Evolutionary conservation across 1,140 invertebrate species (phyloP).

Genomic region (Fopius arisanus): DNA sequence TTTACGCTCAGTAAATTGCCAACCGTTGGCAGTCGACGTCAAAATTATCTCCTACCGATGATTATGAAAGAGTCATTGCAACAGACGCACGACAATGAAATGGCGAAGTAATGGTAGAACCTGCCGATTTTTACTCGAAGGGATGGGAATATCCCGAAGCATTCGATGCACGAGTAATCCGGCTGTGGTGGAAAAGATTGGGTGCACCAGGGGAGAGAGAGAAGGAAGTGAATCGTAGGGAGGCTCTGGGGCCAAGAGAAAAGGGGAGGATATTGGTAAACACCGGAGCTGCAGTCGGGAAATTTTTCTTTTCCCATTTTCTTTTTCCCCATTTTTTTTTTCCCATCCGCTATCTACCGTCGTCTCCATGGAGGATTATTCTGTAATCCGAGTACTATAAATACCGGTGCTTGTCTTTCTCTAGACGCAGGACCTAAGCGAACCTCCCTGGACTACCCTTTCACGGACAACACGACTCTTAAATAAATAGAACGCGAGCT

Average conservation of each 20-base stretch:
- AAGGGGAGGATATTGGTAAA: constrained; percentile 57
- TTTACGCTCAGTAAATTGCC: neutral
- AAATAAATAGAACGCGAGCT: neutral
- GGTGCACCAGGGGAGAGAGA: constrained; percentile 36
- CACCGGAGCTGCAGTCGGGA: constrained; percentile 34
- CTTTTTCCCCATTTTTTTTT: constrained; percentile 36
- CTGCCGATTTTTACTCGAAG: constrained; percentile 48
- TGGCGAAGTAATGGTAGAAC: constrained; percentile 21
- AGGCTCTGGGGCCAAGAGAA: constrained; percentile 19
- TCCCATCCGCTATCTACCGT: constrained; percentile 36
- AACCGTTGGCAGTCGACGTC: too few relatives aligned
- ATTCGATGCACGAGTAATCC: constrained; percentile 49
- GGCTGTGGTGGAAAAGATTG: constrained; percentile 47
- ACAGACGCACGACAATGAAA: constrained; percentile 3
- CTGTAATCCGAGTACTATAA: constrained; percentile 62
- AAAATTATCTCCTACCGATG: neutral
- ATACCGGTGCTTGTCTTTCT: constrained; percentile 47
- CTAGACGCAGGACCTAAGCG: constrained; percentile 39
- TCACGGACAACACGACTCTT: neutral
- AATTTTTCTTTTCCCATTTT: constrained; percentile 17
- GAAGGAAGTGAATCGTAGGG: constrained; percentile 22
- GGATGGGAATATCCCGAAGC: constrained; percentile 47
- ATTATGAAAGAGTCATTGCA: neutral
- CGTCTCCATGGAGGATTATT: constrained; percentile 51
- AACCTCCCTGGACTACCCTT: constrained; percentile 34